Evolutionary conservation across 2,888 invertebrate species (phyloP).

Genomic region (Spicauda simplicius): DNA sequence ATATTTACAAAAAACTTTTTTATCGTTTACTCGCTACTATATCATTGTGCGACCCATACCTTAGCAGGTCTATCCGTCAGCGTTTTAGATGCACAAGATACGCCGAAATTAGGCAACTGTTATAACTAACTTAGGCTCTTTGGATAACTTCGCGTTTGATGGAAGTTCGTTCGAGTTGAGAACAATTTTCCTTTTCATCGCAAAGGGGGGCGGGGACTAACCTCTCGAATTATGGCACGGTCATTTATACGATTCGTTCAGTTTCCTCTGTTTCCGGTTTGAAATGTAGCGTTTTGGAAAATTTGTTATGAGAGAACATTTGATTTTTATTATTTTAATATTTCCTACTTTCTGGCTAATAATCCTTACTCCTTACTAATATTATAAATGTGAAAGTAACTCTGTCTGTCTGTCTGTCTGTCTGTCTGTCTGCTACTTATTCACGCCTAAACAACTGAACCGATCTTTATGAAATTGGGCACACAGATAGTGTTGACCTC

Average conservation of each 20-base stretch:
- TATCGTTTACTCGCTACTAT: neutral
- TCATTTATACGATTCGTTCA: constrained; percentile 14
- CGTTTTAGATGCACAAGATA: constrained; percentile 41
- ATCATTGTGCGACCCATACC: neutral
- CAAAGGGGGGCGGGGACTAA: constrained; percentile 6
- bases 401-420: too few relatives aligned
- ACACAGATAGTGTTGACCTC: too few relatives aligned
- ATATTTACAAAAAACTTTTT: neutral
- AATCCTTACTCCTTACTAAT: too few relatives aligned
- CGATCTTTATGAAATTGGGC: too few relatives aligned
- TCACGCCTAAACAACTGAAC: too few relatives aligned
- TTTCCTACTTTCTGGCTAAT: too few relatives aligned
- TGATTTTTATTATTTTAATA: too few relatives aligned
- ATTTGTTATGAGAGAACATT: neutral
- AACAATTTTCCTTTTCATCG: constrained; percentile 36
- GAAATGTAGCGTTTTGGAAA: neutral
- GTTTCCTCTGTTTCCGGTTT: constrained; percentile 4
- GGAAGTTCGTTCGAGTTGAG: constrained; percentile 39
- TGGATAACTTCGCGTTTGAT: constrained; percentile 43
- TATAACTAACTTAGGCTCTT: constrained; percentile 49
- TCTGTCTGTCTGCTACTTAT: too few relatives aligned
- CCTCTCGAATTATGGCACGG: constrained; percentile 2
- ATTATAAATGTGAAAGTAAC: too few relatives aligned
- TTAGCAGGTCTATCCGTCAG: constrained; percentile 18
- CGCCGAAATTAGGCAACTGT: constrained; percentile 48